Base-by-base conservation (phyloP, 2,797 vertebrate genomes). In the Todus mexicanus region DNA sequence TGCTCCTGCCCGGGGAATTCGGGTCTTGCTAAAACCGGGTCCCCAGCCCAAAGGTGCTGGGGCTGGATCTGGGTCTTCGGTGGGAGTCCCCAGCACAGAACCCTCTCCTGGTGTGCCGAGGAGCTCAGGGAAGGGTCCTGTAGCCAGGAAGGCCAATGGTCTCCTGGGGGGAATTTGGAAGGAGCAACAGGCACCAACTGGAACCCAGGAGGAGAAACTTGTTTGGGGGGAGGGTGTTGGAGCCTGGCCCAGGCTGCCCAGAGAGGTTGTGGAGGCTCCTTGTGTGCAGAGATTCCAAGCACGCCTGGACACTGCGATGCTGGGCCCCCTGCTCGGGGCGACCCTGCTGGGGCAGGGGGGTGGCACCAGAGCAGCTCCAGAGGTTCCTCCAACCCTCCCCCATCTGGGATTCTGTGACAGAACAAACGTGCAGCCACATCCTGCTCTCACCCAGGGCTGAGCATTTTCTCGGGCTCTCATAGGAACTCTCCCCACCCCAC, bases 401-500 rank as follows among this genome's bases (percentile, higher is more conserved):
- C 19, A 19, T 12, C 29, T 53, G 51, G 29, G 8, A 31, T 15
- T 31, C 29, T n/a, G 12, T 51, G 53, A 54, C 19, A 25, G 33
- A 9, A 5, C 10, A 7, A 1, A n/a, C n/a, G n/a, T n/a, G 15
- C 7, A 10, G 63, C 83, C 1, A 0, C 40, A 10, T 37, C 78
- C 56, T 31, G 14, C 51, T 15, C 60, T 48, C 38, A 3, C 12
- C 11, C 21, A 31, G 15, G 6, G 31, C 38, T 8, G 23, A 53
- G 23, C 68, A 31, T 7, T 47, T 51, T 20, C 33, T 29, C 1
- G 2, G 38, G 14, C 37, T 15, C 27, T 31, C 60, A 31, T 4
- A 14, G 61, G 21, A 25, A 25, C 2, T 7, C 12, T 4, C 13
- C 7, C 2, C 7, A 5, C 11, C 17, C 29, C 0, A 0, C 15